Conservation (phyloP, 2,888 invertebrate genomes). For the Limenitis camilla region DNA sequence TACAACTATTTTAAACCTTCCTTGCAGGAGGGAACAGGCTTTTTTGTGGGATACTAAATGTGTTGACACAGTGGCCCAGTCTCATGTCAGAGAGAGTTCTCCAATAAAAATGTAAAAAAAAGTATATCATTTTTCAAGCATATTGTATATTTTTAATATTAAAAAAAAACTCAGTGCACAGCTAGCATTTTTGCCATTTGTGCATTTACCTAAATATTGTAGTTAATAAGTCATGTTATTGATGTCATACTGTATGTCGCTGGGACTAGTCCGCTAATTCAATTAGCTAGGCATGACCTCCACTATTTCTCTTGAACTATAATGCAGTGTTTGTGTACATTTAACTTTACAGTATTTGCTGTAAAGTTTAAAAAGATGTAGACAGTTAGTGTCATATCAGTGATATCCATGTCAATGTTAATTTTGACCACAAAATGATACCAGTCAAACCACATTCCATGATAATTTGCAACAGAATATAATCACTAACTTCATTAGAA, state of each 20-base stretch:
- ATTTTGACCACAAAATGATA: constrained; percentile 21
- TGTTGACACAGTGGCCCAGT: too few relatives aligned
- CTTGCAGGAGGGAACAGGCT: too few relatives aligned
- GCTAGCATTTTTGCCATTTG: too few relatives aligned
- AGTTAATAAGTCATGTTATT: constrained; percentile 10
- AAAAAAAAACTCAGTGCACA: too few relatives aligned
- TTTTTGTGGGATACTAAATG: too few relatives aligned
- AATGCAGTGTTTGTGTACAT: constrained; percentile 35
- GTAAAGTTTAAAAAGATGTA: not conserved
- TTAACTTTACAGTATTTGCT: constrained; percentile 16
- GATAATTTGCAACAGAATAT: constrained; percentile 14
- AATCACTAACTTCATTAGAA: constrained; percentile 3
- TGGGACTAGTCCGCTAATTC: constrained; percentile 37
- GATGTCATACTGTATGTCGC: constrained; percentile 29
- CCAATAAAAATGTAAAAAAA: too few relatives aligned
- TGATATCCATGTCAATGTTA: constrained; percentile 15
- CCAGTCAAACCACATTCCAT: constrained; percentile 24
- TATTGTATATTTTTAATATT: too few relatives aligned
- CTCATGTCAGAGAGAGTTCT: too few relatives aligned
- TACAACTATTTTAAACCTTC: too few relatives aligned
- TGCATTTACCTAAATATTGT: too few relatives aligned
- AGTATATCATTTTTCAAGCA: too few relatives aligned
- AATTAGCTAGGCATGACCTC: constrained; percentile 39
- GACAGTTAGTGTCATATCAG: not conserved
- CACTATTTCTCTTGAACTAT: constrained; percentile 28